Evolutionary conservation across 2,888 invertebrate genomes (phyloP).

Genomic region (Sisyra terminalis): DNA sequence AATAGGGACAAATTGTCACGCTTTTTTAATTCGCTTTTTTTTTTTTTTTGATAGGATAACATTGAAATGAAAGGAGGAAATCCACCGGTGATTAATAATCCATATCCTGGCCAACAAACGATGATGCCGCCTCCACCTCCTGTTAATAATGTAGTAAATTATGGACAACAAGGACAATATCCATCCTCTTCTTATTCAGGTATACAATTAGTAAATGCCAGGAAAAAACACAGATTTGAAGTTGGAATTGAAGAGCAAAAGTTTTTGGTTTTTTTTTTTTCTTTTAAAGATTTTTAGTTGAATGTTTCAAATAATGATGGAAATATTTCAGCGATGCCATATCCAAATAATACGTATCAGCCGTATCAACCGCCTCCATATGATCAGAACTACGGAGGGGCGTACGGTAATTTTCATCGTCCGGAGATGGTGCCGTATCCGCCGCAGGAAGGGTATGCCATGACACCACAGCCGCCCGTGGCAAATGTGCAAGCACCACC

Average conservation of each 20-base stretch:
- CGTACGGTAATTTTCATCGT: conserved; percentile 10
- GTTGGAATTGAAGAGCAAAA: too few relatives aligned
- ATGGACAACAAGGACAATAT: conserved; percentile 11
- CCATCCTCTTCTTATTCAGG: conserved; percentile 11
- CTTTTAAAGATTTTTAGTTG: not conserved
- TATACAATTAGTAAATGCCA: conserved; percentile 1
- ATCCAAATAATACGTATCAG: conserved; percentile 9
- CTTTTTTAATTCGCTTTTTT: too few relatives aligned
- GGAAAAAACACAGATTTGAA: too few relatives aligned
- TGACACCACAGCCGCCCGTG: not conserved
- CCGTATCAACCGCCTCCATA: conserved; percentile 9
- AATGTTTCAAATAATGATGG: not conserved
- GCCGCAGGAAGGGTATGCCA: not conserved
- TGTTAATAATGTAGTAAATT: conserved; percentile 7
- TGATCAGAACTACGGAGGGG: conserved; percentile 8
- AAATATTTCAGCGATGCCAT: conserved; percentile 10
- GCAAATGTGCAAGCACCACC: not conserved
- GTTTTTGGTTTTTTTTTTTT: too few relatives aligned
- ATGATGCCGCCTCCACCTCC: conserved; percentile 8
- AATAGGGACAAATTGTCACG: too few relatives aligned
- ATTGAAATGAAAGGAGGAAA: not conserved
- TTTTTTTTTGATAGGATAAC: too few relatives aligned
- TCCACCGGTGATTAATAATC: not conserved
- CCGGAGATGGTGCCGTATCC: conserved; percentile 8
- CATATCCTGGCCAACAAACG: conserved; percentile 1